Conservation (phyloP, 2,888 invertebrate species). For the Chorisops tibialis region DNA sequence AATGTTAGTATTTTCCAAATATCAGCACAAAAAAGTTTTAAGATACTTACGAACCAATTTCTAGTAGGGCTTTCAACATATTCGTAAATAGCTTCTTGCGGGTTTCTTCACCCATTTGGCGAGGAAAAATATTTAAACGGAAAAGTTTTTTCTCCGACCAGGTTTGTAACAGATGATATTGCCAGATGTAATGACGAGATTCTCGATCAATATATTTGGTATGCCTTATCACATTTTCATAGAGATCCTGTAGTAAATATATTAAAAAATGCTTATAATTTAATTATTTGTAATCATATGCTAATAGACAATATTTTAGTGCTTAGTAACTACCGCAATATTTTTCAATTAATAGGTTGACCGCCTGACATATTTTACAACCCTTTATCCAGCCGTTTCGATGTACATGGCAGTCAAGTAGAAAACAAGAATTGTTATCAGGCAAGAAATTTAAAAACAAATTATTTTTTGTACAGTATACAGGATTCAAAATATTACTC, state of each 20-base stretch:
- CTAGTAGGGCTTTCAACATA: background rate
- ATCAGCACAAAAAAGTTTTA: background rate
- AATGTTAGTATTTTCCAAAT: background rate
- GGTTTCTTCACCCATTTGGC: background rate
- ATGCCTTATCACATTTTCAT: background rate
- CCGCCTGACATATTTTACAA: too few species aligned
- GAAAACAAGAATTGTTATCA: too few species aligned
- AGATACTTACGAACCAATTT: background rate
- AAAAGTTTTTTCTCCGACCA: conserved; percentile 19
- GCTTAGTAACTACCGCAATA: too few species aligned
- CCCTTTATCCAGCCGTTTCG: too few species aligned
- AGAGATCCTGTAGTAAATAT: conserved; percentile 1
- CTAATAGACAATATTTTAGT: too few species aligned
- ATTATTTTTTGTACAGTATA: too few species aligned
- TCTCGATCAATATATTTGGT: background rate
- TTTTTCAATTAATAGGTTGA: too few species aligned
- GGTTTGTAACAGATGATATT: conserved; percentile 11
- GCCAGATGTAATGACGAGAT: background rate
- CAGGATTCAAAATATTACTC: too few species aligned
- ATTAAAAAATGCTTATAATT: too few species aligned
- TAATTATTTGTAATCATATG: too few species aligned
- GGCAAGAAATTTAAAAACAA: too few species aligned
- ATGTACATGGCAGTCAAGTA: too few species aligned
- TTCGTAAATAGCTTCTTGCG: background rate
- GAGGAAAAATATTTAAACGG: conserved; percentile 6